These are phyloP conservation scores for Antechinus stuartii DNA, from an alignment of 2,113 vertebrate species.

Conservation along the genomic window DNA sequence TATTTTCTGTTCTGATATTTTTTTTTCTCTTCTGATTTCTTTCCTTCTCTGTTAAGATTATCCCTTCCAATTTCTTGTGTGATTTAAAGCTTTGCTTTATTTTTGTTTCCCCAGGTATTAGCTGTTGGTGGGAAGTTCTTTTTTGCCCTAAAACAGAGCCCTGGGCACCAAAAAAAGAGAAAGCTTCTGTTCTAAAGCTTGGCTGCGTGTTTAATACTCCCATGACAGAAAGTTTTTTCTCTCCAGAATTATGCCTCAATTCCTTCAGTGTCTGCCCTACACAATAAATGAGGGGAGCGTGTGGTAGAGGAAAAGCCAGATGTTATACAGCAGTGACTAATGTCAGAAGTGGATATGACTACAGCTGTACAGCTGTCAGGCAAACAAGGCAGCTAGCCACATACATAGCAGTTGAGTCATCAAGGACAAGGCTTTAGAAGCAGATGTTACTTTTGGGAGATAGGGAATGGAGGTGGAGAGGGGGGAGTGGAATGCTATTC, in stretches of 20 bases:
- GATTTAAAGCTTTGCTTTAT: not conserved
- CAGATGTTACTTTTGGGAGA: constrained; percentile 82
- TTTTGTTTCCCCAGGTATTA: not conserved
- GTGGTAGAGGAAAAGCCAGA: constrained; percentile 45
- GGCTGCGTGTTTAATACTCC: not conserved
- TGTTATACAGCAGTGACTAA: constrained; percentile 49
- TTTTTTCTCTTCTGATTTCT: not conserved
- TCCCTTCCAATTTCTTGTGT: constrained; percentile 18
- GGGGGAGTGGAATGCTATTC: constrained; percentile 29
- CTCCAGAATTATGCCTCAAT: constrained; percentile 2
- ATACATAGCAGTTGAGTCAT: constrained; percentile 74
- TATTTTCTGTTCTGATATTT: not conserved
- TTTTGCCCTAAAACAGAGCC: not conserved
- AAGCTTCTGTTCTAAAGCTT: not conserved
- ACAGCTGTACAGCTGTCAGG: constrained; percentile 62
- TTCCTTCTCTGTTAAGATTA: not conserved
- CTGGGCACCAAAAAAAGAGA: not conserved
- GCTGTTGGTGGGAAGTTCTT: not conserved
- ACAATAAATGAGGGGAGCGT: not conserved
- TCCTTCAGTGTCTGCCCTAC: constrained; percentile 19
- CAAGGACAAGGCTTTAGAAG: constrained; percentile 71
- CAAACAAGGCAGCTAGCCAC: constrained; percentile 72
- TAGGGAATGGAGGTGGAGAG: not conserved
- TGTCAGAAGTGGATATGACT: constrained; percentile 35
- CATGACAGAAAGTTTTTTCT: not conserved